These are phyloP conservation scores for Chrysolina haemoptera DNA, from an alignment of 2,888 invertebrate genomes.

Conservation along the genomic window DNA sequence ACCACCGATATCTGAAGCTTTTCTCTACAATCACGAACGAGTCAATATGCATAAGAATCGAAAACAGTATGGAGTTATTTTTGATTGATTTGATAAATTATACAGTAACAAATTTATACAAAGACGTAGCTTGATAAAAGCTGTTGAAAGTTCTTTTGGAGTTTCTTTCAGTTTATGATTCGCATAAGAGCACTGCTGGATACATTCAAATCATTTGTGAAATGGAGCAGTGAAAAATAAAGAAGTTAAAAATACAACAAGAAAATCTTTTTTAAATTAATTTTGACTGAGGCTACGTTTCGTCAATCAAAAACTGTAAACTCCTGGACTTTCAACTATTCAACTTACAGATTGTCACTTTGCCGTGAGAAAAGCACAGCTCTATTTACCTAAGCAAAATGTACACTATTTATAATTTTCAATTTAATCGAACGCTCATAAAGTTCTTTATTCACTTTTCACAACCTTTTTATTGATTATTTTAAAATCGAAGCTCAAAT, in stretches of 20 bases:
- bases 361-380: constrained; percentile 60
- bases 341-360: constrained; percentile 54
- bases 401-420: constrained; percentile 56
- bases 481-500: constrained; percentile 58
- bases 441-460: constrained; percentile 59
- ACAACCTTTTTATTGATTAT: constrained; percentile 67
- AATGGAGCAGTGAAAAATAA: no score
- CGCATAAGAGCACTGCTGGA: not conserved
- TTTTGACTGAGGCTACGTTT: no score
- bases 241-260: no score
- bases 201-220: not conserved
- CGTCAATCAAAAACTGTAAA: not conserved
- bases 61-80: constrained; percentile 25
- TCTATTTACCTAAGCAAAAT: constrained; percentile 60
- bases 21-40: not conserved
- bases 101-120: constrained; percentile 44
- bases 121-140: constrained; percentile 42
- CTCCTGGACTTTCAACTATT: constrained; percentile 41
- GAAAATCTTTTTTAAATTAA: no score
- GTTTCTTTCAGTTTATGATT: constrained; percentile 20
- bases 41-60: not conserved
- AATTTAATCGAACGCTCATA: constrained; percentile 50
- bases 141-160: constrained; percentile 50
- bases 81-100: constrained; percentile 41
- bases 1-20: not conserved